Conservation (phyloP, 2,113 vertebrate genomes). For the Rousettus leschenaultii region DNA sequence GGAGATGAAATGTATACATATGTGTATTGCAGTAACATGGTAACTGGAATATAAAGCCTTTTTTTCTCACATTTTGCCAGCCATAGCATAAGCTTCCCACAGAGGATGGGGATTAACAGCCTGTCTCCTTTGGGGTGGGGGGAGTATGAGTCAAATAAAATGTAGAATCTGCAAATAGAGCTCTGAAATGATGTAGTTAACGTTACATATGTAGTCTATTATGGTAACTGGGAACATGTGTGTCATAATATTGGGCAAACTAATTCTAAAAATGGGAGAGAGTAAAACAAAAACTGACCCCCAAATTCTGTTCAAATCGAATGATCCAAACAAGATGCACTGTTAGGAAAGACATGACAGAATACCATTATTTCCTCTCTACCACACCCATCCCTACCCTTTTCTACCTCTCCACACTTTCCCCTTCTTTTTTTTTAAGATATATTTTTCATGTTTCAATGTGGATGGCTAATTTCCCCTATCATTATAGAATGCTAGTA, state of each 20-base stretch:
- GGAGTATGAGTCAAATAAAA: constrained; percentile 48
- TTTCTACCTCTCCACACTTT: background rate
- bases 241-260: constrained; percentile 48
- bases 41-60: constrained; percentile 50
- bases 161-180: constrained; percentile 41
- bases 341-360: background rate
- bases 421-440: background rate
- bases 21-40: constrained; percentile 44
- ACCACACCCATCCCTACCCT: background rate
- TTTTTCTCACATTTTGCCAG: constrained; percentile 64
- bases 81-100: constrained; percentile 27
- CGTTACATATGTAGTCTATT: constrained; percentile 68
- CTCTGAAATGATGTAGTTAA: constrained; percentile 66
- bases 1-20: constrained; percentile 44
- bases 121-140: constrained; percentile 41
- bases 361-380: background rate
- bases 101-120: constrained; percentile 42
- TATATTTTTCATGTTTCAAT: background rate
- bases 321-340: background rate
- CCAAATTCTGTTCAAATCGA: constrained; percentile 25
- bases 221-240: constrained; percentile 36
- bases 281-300: constrained; percentile 51
- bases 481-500: background rate
- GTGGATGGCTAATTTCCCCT: constrained; percentile 2
- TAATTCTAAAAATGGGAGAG: constrained; percentile 58